Percentiles rank a stretch among this genome's conserved stretches.
Evolutionary conservation across 2,888 invertebrate species (phyloP).

Genomic region (Catocala sponsa): DNA sequence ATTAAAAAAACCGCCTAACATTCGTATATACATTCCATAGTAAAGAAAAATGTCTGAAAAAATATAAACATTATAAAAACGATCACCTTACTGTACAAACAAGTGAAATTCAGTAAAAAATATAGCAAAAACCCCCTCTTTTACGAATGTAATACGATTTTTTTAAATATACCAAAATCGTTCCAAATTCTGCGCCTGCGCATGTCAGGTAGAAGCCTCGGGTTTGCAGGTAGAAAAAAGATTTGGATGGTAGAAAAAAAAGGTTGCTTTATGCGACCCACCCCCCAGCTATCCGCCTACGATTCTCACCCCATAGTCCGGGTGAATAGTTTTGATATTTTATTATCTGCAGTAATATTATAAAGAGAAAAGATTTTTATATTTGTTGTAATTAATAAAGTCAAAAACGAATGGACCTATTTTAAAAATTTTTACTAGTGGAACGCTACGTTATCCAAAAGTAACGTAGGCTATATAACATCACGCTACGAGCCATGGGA

Average conservation of each 20-base stretch:
- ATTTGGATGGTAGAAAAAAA: slow-evolving; percentile 77
- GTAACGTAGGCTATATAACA: no score
- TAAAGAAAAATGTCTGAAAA: slow-evolving; percentile 35
- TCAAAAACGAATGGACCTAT: no score
- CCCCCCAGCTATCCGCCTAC: slow-evolving; percentile 79
- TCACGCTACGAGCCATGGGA: no score
- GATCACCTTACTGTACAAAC: slow-evolving; percentile 64
- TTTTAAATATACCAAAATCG: slow-evolving; percentile 72
- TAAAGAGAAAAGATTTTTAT: no score
- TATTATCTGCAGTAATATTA: neutral
- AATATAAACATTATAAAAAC: slow-evolving; percentile 76
- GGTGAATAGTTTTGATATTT: slow-evolving; percentile 47
- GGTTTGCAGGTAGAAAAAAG: slow-evolving; percentile 87
- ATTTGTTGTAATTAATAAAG: no score
- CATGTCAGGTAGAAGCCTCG: slow-evolving; percentile 77
- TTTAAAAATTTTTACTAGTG: no score
- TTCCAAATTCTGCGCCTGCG: slow-evolving; percentile 78
- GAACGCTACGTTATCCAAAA: no score
- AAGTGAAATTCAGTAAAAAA: slow-evolving; percentile 83
- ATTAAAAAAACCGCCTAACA: neutral
- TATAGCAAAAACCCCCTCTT: slow-evolving; percentile 77
- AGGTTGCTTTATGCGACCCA: slow-evolving; percentile 82
- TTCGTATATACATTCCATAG: neutral
- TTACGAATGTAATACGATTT: slow-evolving; percentile 60
- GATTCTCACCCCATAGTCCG: slow-evolving; percentile 62